These are phyloP conservation scores for Arion vulgaris DNA, from an alignment of 1,140 invertebrate species.

Conservation along the genomic window DNA sequence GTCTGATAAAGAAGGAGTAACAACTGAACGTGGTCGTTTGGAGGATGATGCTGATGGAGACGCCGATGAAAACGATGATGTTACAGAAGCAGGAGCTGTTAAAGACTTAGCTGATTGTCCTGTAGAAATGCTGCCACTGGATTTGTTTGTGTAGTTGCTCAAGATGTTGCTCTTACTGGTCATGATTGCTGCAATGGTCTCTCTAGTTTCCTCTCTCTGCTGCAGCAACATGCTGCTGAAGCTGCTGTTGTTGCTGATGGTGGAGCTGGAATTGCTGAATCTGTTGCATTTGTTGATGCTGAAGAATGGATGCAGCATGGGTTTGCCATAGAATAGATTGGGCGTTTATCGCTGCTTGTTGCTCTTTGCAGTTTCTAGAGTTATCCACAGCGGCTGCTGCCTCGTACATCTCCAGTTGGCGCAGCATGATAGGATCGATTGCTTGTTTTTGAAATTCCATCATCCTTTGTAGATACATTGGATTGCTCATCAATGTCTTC, in stretches of 20 bases:
- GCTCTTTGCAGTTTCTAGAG: constrained; percentile 2
- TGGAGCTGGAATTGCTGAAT: constrained; percentile 22
- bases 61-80: neutral
- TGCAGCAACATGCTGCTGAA: constrained; percentile 1
- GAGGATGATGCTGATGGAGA: neutral
- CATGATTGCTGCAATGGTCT: constrained; percentile 32
- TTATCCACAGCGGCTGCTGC: constrained; percentile 10
- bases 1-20: neutral
- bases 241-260: constrained; percentile 23
- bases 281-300: constrained; percentile 37
- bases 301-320: constrained; percentile 26
- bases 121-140: constrained; percentile 35
- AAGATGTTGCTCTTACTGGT: constrained; percentile 21
- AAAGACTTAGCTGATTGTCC: constrained; percentile 28
- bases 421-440: constrained; percentile 28
- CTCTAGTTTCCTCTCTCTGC: constrained; percentile 1
- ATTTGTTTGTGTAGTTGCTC: neutral
- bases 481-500: constrained; percentile 31
- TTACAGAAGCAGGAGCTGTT: neutral
- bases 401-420: constrained; percentile 27
- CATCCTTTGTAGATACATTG: constrained; percentile 26
- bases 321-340: constrained; percentile 21
- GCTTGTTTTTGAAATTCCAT: constrained; percentile 38
- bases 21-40: neutral
- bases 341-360: constrained; percentile 22